Evolutionary conservation across 2,797 vertebrate species (phyloP).

Genomic region (Bradypus variegatus): DNA sequence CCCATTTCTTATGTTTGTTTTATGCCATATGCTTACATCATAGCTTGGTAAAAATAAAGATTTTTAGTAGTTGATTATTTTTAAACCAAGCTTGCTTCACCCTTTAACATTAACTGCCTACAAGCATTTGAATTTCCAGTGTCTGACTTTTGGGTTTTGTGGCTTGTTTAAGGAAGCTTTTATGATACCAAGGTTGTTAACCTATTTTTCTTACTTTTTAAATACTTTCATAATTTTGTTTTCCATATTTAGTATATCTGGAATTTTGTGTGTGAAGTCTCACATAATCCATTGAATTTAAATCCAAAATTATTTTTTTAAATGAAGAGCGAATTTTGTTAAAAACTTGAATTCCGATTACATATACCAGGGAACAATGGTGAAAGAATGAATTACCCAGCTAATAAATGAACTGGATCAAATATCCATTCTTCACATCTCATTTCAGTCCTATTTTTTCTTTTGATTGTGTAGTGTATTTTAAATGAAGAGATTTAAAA

Average conservation of each 20-base stretch:
- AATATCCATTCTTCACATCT: neutral
- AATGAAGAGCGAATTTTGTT: neutral
- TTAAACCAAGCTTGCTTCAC: neutral
- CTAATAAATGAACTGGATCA: neutral
- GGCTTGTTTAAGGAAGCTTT: neutral
- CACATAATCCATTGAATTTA: neutral
- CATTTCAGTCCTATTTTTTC: neutral
- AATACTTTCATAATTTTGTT: neutral
- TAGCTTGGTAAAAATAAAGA: neutral
- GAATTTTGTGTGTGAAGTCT: neutral
- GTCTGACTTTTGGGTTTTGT: neutral
- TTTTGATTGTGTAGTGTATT: neutral
- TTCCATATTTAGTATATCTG: neutral
- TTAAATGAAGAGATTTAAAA: neutral
- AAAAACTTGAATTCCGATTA: neutral
- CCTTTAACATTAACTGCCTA: neutral
- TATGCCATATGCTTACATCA: neutral
- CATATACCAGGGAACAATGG: neutral
- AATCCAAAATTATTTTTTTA: neutral
- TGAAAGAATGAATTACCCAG: neutral
- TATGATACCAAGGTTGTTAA: neutral
- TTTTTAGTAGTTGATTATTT: neutral
- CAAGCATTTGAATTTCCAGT: neutral
- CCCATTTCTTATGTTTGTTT: neutral
- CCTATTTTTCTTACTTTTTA: neutral